Conservation (phyloP, 2,113 vertebrate genomes). For the Salvelinus fontinalis region DNA sequence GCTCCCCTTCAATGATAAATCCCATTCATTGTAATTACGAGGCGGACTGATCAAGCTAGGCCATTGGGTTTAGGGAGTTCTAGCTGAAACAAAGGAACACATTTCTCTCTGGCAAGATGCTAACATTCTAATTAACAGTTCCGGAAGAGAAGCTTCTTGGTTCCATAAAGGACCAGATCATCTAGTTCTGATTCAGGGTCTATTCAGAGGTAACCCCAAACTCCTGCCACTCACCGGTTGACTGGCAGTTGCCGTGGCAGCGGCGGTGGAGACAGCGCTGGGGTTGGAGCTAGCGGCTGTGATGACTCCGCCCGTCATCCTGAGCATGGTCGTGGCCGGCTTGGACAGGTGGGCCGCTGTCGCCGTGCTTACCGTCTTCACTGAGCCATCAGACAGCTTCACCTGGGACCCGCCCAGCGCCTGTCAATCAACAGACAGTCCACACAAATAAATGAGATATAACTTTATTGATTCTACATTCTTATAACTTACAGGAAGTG, state of each 20-base stretch:
- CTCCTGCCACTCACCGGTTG: constrained; percentile 60
- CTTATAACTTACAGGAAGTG: no score
- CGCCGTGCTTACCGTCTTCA: constrained; percentile 82
- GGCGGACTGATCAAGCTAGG: neutral
- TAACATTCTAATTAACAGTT: constrained; percentile 8
- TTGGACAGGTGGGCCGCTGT: constrained; percentile 86
- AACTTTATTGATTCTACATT: no score
- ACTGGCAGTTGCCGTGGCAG: constrained; percentile 62
- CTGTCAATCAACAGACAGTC: constrained; percentile 59
- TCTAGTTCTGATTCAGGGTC: no score
- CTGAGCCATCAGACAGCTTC: constrained; percentile 88
- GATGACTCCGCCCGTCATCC: constrained; percentile 92
- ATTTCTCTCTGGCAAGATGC: constrained; percentile 9
- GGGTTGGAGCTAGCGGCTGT: constrained; percentile 81
- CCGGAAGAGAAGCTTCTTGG: neutral
- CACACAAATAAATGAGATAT: neutral
- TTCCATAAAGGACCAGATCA: no score
- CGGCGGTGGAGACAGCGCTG: constrained; percentile 62
- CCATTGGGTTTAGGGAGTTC: constrained; percentile 34
- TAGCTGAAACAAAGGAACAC: no score
- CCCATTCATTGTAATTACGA: no score
- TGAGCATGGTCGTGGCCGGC: constrained; percentile 88
- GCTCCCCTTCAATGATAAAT: no score
- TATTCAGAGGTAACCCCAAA: no score
- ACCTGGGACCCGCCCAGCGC: constrained; percentile 83